These are phyloP conservation scores for Lepidothrix coronata DNA, from an alignment of 2,113 vertebrate genomes.

Conservation along the genomic window DNA sequence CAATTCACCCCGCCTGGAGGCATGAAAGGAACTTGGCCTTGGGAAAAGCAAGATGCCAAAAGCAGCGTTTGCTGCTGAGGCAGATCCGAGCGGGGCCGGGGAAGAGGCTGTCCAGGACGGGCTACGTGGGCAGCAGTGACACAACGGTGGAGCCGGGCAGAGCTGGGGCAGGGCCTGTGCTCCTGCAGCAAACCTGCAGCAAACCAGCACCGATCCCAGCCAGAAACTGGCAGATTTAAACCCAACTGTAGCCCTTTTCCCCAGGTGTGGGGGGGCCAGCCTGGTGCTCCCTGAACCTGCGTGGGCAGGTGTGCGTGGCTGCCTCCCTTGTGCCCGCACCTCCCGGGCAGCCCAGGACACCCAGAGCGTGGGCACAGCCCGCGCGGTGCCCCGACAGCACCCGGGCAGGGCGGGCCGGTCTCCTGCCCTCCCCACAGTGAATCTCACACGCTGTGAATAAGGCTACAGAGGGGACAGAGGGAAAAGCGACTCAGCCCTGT, in stretches of 20 bases:
- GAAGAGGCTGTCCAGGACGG: background rate
- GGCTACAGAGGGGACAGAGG: background rate
- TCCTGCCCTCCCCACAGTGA: background rate
- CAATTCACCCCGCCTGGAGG: background rate
- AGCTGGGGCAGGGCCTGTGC: fast-evolving
- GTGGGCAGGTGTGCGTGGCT: fast-evolving
- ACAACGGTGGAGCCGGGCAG: background rate
- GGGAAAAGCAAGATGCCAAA: background rate
- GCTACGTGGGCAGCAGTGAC: background rate
- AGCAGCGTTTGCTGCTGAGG: background rate
- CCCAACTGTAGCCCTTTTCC: background rate
- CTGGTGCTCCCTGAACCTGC: background rate
- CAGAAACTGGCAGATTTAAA: background rate
- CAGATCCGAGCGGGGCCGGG: too few species aligned
- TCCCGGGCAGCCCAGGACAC: fast-evolving
- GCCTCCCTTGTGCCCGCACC: background rate
- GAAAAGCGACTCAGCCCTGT: background rate
- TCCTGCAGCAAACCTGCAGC: background rate
- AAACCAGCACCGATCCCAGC: background rate
- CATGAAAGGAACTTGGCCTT: fast-evolving
- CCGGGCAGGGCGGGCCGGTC: background rate
- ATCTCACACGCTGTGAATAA: fast-evolving
- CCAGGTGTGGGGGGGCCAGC: fast-evolving
- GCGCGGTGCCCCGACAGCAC: background rate
- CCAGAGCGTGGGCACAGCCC: fast-evolving